Conservation (phyloP, 2,797 vertebrate species). For the Hipposideros larvatus region DNA sequence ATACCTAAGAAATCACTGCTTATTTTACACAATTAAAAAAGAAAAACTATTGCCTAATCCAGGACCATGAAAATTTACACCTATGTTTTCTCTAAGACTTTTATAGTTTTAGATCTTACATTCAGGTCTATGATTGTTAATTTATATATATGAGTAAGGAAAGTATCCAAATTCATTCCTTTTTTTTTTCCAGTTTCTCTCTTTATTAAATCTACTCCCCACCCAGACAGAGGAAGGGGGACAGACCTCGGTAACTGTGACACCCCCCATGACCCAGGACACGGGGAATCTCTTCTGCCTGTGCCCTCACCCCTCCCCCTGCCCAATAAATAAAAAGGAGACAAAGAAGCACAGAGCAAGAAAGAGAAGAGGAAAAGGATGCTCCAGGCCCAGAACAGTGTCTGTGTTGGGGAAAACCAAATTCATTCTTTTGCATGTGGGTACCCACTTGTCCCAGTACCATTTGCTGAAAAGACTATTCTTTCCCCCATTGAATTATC, state of each 20-base stretch:
- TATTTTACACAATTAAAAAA: not conserved
- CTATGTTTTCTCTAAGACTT: not conserved
- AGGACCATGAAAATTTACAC: conserved; percentile 26
- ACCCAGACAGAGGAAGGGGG: conserved; percentile 61
- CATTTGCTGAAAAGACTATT: not conserved
- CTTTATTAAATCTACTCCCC: conserved; percentile 78
- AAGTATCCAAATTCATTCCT: not conserved
- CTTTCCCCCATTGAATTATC: not conserved
- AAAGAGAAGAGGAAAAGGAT: conserved; percentile 36
- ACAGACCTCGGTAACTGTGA: conserved; percentile 65
- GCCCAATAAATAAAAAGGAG: conserved; percentile 83
- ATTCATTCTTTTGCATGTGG: not conserved
- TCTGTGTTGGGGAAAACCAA: conserved; percentile 49
- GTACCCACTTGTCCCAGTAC: not conserved
- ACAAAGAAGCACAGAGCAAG: conserved; percentile 67
- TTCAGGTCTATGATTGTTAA: not conserved
- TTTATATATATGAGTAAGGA: not conserved
- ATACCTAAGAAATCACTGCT: not conserved
- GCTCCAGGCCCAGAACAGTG: conserved; percentile 70
- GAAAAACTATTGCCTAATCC: not conserved
- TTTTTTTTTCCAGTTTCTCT: conserved; percentile 54
- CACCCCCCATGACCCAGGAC: conserved; percentile 44
- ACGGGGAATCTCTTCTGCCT: conserved; percentile 71
- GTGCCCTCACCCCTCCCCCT: conserved; percentile 76
- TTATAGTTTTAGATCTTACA: not conserved